Percentiles rank a stretch among this genome's conserved stretches.
Conservation (phyloP, 2,797 vertebrate species). For the Xerus rutilus region DNA sequence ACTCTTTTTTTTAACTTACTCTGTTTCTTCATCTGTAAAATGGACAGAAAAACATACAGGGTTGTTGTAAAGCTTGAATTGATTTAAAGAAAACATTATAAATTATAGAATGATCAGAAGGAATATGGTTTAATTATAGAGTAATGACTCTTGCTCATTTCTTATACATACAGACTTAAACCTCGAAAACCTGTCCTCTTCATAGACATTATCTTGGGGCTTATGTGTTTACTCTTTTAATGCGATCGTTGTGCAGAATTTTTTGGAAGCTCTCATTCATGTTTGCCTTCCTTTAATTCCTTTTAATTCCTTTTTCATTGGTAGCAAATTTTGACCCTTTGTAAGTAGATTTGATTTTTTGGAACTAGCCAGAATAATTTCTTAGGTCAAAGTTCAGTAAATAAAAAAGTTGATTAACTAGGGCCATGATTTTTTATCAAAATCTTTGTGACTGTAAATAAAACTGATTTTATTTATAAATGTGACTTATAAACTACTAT, state of each 20-base stretch:
- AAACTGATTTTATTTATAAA: slow-evolving; percentile 1
- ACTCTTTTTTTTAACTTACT: background rate
- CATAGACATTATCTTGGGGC: background rate
- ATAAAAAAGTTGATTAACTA: slow-evolving; percentile 18
- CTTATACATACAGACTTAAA: background rate
- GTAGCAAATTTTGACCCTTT: background rate
- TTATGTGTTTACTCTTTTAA: background rate
- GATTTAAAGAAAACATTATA: background rate
- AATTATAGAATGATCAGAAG: background rate
- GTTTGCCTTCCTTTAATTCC: background rate
- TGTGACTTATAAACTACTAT: slow-evolving; percentile 20
- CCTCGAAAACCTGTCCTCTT: background rate
- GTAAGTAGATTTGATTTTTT: slow-evolving; percentile 30
- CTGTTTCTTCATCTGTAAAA: background rate
- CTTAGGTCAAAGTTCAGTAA: background rate
- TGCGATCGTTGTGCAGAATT: background rate
- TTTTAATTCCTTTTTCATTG: slow-evolving; percentile 54
- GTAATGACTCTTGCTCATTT: background rate
- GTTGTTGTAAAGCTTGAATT: background rate
- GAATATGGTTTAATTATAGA: background rate
- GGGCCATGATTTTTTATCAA: background rate
- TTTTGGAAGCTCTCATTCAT: background rate
- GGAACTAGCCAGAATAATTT: background rate
- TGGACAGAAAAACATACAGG: background rate
- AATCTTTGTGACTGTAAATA: background rate